Base-by-base conservation (phyloP, 2,797 vertebrate species). In the Alauda arvensis region DNA sequence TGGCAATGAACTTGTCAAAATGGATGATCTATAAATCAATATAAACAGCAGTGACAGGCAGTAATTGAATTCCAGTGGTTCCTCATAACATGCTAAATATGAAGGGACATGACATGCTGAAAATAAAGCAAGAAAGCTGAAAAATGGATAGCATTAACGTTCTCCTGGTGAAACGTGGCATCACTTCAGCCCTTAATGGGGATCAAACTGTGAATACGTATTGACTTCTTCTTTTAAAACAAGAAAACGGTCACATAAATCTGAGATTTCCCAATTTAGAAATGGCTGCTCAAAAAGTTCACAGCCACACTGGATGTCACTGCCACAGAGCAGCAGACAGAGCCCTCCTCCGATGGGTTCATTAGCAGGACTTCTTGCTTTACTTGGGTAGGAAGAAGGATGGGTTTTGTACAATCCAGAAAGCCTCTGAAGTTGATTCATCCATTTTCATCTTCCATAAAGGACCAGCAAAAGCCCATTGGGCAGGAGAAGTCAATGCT, bases 1-100 rank as follows among this genome's bases (percentile, higher is more conserved):
- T 84, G 88, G 89, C 72, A 66, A 95, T 94, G 95, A 95, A 94
- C 93, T 93, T 95, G 94, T 96, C 96, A 95, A 91, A 93, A 91
- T 88, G 80, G 91, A 92, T 96, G 93, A 90, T 94, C 89, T 96
- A 96, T 94, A 96, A 96, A 96, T 94, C 96, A 95, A 94, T 94
- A 90, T 95, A 95, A 97, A 95, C 92, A 95, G 87, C 85, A 87
- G 69, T 94, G 94, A 96, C 93, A 95, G 90, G 88, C 91, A 79
- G 91, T 96, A 96, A 96, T 94, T 96, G 95, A 95, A 96, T 96
- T 96, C 70, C 88, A 91, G 95, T 76, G 77, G 91, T 93, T 88
- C 91, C 84, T 92, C 82, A 77, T 88, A 89, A 89, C 91, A 90
- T 91, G 92, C 90, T 94, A 95, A 95, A 95, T 93, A 91, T 55